These are phyloP conservation scores for Rattus rattus DNA, from an alignment of 2,113 vertebrate species.

Conservation along the genomic window DNA sequence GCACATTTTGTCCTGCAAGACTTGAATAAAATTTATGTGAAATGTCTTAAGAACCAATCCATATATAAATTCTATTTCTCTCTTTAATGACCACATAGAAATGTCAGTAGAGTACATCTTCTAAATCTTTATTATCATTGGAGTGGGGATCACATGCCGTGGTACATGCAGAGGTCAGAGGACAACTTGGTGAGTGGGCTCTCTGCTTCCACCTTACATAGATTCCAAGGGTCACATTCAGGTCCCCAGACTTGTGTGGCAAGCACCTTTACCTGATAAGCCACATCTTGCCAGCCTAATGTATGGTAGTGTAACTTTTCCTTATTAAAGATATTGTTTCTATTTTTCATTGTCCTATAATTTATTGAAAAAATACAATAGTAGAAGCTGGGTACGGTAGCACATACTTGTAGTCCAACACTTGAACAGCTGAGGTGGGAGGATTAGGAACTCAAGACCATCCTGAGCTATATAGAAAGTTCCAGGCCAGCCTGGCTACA, in stretches of 20 bases:
- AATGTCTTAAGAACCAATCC: not conserved
- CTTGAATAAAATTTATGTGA: not conserved
- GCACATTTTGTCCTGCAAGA: not conserved
- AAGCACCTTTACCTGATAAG: not conserved
- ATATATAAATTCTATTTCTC: not conserved
- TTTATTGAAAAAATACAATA: not conserved
- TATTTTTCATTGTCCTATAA: not conserved
- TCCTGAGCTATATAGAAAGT: not conserved
- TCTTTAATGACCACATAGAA: not conserved
- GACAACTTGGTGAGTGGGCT: not conserved
- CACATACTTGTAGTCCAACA: not conserved
- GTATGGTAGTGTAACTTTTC: not conserved
- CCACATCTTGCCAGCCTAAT: not conserved
- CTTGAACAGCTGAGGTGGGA: not conserved
- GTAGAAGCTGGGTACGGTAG: not conserved
- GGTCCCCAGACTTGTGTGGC: not conserved
- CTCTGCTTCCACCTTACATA: not conserved
- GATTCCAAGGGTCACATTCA: not conserved
- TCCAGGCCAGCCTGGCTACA: not conserved
- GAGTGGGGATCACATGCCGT: not conserved
- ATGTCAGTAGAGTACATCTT: not conserved
- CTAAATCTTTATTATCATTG: not conserved
- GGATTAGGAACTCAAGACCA: not conserved
- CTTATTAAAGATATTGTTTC: not conserved
- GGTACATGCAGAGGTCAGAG: not conserved